These are phyloP conservation scores for Phalacrocorax brasilianus DNA, from an alignment of 2,113 vertebrate genomes.

Conservation along the genomic window DNA sequence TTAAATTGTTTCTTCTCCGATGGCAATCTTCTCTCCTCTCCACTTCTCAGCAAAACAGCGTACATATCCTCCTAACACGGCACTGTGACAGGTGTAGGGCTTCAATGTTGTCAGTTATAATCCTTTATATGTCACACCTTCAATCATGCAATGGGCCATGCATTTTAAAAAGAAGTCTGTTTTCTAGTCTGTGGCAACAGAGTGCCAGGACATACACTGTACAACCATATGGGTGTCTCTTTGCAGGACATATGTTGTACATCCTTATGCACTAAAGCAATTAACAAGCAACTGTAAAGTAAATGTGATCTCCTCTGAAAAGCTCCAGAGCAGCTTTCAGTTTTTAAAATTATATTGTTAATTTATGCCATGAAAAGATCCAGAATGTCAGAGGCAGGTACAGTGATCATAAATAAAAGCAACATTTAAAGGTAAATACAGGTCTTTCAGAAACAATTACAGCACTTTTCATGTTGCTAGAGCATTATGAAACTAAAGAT, in stretches of 20 bases:
- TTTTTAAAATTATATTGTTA: conserved; percentile 30
- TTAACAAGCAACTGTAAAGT: conserved; percentile 56
- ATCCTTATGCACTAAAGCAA: conserved; percentile 64
- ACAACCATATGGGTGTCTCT: conserved; percentile 53
- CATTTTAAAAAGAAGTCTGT: conserved; percentile 57
- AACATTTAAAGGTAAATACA: not conserved
- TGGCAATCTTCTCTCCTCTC: not conserved
- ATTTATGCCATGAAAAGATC: conserved; percentile 12
- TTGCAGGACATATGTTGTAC: conserved; percentile 61
- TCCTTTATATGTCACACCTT: conserved; percentile 34
- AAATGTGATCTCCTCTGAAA: conserved; percentile 50
- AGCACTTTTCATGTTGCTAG: not conserved
- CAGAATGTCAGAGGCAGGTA: not conserved
- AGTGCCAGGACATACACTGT: conserved; percentile 58
- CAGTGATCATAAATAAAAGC: not conserved
- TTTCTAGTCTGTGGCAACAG: conserved; percentile 39
- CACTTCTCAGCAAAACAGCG: not conserved
- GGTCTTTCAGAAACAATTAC: not conserved
- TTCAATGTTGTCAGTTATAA: conserved; percentile 19
- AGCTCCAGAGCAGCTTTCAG: conserved; percentile 20
- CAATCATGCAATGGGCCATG: conserved; percentile 14
- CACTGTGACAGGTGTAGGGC: conserved; percentile 4
- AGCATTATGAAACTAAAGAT: not conserved
- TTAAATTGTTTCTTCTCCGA: not conserved
- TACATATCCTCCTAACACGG: not conserved